Base-by-base conservation (phyloP, 2,888 invertebrate genomes). In the Tipula confusa region DNA sequence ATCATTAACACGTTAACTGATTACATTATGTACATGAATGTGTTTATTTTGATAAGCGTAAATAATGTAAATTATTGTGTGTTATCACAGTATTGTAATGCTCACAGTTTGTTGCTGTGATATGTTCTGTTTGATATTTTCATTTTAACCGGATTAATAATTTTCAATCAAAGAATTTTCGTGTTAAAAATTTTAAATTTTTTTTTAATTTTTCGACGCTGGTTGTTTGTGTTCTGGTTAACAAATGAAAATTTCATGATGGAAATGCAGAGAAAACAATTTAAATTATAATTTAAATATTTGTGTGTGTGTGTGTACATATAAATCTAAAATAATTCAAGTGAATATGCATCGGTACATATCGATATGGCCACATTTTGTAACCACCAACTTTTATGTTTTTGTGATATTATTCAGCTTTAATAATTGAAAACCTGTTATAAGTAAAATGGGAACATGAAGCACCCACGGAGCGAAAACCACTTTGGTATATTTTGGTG, bases 1-100 rank as follows among this genome's bases (percentile, higher is more conserved):
- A 64, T 64, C 64, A 64, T 64, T 64, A 64, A 64, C 64, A 64
- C 64, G 64, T 64, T 64, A 64, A 24, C 64, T 64, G 64, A 64
- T 64, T 64, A 64, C 18, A 24, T 24, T 24, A 24, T 24, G 18
- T 64, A 64, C 64, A 64, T 24, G 24, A 64, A 64, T 64, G 64
- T 64, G 64, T 64, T 64, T 64, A 64, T 64, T 64, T 24, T 64
- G 64, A 64, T 64, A 64, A 64, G 24, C 64, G 64, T 24, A 43
- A 38, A 38, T 38, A 43, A 43, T 4, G 24, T 64, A 64, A 64
- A 64, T 64, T 64, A 64, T 48, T 43, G 2, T 24, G 24, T 64
- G 64, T 64, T 64, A 64, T 64, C 64, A n/a, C 36, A 15, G n/a
- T 15, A 15, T 43, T 43, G 43, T 43, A 43, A 15, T 15, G 15